Evolutionary conservation across 2,797 vertebrate genomes (phyloP).

Genomic region (Myotis myotis): DNA sequence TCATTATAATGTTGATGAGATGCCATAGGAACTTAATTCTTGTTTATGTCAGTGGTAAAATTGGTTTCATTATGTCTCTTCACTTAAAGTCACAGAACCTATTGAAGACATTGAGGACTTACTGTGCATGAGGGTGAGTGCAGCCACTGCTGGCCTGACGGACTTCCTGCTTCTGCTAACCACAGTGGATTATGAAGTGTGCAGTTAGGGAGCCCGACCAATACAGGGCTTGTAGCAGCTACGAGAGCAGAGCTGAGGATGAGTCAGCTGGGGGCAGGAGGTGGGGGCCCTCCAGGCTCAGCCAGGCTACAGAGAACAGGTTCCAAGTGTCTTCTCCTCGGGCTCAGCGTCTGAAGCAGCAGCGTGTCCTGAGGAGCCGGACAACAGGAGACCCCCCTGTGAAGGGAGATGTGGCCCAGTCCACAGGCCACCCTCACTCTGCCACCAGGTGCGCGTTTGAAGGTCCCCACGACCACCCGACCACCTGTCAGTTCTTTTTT

Average conservation of each 20-base stretch:
- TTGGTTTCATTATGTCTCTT: neutral
- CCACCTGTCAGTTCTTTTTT: fast-evolving
- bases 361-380: neutral
- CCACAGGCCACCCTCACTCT: neutral
- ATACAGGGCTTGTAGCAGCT: neutral
- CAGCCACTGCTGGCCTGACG: neutral
- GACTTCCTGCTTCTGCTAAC: neutral
- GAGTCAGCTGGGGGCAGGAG: neutral
- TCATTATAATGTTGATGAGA: neutral
- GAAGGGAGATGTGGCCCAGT: neutral
- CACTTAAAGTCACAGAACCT: neutral
- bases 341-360: neutral
- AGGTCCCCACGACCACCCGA: neutral
- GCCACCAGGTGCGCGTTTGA: neutral
- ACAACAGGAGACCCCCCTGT: neutral
- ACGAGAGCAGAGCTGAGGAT: neutral
- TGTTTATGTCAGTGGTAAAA: neutral
- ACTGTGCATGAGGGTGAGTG: neutral
- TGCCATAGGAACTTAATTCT: neutral
- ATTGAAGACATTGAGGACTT: neutral
- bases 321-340: neutral
- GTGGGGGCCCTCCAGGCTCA: neutral
- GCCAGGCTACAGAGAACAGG: neutral
- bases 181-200: neutral
- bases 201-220: neutral